These are phyloP conservation scores for Polia nebulosa DNA, from an alignment of 2,888 invertebrate species.

Conservation along the genomic window DNA sequence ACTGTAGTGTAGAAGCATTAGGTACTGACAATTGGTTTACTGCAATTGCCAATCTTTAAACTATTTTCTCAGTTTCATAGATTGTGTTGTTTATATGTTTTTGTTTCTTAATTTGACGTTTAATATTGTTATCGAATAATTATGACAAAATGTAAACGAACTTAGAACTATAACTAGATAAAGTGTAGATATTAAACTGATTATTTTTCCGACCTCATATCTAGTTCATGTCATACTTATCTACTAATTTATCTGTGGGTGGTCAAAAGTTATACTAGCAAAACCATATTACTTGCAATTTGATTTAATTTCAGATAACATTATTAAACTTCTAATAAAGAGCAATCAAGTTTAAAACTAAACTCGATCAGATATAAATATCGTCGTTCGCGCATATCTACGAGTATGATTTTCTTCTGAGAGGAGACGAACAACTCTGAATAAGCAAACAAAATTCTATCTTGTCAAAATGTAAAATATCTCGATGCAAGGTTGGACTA, in stretches of 20 bases:
- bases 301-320: background rate
- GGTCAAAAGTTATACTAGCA: background rate
- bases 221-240: background rate
- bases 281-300: too few species aligned
- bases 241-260: too few species aligned
- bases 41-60: background rate
- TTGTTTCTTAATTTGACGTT: background rate
- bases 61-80: background rate
- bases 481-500: too few species aligned
- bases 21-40: background rate
- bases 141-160: background rate
- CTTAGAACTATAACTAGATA: background rate
- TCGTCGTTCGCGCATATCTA: too few species aligned
- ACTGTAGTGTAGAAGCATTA: background rate
- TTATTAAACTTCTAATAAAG: background rate
- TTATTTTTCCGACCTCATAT: background rate
- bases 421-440: background rate
- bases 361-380: background rate
- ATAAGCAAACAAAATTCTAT: background rate
- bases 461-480: background rate
- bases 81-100: background rate
- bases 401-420: too few species aligned
- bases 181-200: background rate
- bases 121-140: background rate
- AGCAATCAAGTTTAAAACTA: background rate